These are phyloP conservation scores for Mercenaria mercenaria DNA, from an alignment of 1,140 invertebrate genomes.

Conservation along the genomic window DNA sequence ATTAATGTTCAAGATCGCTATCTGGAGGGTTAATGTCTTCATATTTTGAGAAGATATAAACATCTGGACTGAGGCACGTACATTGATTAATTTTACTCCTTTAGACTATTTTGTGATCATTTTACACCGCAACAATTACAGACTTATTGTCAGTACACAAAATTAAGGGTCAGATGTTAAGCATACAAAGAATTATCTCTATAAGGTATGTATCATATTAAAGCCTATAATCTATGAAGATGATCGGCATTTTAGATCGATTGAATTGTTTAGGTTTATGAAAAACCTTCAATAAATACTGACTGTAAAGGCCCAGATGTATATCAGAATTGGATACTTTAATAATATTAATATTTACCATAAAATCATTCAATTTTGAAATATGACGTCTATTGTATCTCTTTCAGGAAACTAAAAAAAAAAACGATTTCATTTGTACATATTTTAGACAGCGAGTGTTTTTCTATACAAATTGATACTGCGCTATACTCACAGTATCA, in stretches of 20 bases:
- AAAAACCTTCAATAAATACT: constrained; percentile 5
- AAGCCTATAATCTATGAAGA: background rate
- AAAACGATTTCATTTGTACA: no score
- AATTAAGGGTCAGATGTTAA: background rate
- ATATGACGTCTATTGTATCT: no score
- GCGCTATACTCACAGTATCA: no score
- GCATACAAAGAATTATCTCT: background rate
- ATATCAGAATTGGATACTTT: background rate
- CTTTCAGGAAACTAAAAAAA: no score
- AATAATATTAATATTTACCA: no score
- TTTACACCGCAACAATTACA: background rate
- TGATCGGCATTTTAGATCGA: constrained; percentile 7
- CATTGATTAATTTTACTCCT: no score
- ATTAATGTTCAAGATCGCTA: no score
- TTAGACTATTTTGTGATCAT: background rate
- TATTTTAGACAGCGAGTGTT: no score
- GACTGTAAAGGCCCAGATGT: background rate
- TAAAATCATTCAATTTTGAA: background rate
- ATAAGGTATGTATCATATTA: background rate
- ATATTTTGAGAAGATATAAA: no score
- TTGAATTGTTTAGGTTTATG: constrained; percentile 20
- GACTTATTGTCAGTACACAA: background rate
- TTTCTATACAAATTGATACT: no score
- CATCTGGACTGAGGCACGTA: no score
- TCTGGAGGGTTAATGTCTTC: no score